Evolutionary conservation across 1,140 invertebrate genomes (phyloP), one percentile per base, ranked within the genome.

Genomic region (Atta colombica): DNA sequence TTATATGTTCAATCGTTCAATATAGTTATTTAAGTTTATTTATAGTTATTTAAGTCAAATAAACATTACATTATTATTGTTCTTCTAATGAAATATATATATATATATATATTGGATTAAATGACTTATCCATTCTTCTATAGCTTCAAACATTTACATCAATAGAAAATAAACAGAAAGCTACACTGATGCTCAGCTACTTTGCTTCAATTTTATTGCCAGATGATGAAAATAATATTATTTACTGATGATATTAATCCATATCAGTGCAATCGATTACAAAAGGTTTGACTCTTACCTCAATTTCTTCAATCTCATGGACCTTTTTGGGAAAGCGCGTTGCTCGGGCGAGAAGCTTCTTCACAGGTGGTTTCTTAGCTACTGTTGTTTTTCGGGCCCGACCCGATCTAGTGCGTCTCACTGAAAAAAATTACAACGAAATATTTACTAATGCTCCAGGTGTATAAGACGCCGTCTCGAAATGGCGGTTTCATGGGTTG

Each of bases 361-460:
- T 94, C 12, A 86, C 85, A 1, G 93, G 91, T 35, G 93, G 87
- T 77, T 94, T 94, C 69, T 94, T 94, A 0, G 89, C 88, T 12
- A 92, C 87, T 1, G 92, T 49, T 49, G 91, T 80, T 39, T 94
- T 94, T 1, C 92, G 87, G 0, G 93, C 69, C 49, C 94, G 92
- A 18, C 93, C 91, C 0, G 94, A 94, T 51, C 94, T 94, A 0
- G 93, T 94, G 7, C 93, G 91, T 35, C 93, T 90, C 18, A 94
- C 94, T 94, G 35, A 0, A 69, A 85, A 71, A 39, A 0, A 51
- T 51, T 3, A 2, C 21, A 21, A 72, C 18, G 14, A 86, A 68
- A 89, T 91, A 89, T 89, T 84, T 87, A 88, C 89, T 25, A 84
- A 65, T 31, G 6, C 65, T 68, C 45, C 25, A 55, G 55, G 66